These are phyloP conservation scores for Sarcophaga peregrina DNA, from an alignment of 1,140 invertebrate genomes.

Conservation along the genomic window DNA sequence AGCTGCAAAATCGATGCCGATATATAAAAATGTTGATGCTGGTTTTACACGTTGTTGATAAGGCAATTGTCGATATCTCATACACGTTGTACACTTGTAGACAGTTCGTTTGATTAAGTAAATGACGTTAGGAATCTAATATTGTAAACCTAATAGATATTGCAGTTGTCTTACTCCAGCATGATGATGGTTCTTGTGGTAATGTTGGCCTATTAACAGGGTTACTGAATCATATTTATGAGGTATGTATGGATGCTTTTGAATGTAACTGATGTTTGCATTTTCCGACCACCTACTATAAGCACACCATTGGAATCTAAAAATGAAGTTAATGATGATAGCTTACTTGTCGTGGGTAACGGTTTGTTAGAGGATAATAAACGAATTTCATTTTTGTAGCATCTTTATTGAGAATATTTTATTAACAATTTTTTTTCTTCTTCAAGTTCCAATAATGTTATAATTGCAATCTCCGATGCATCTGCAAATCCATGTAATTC, in stretches of 20 bases:
- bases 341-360: neutral
- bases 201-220: slow-evolving; percentile 23
- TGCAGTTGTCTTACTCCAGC: slow-evolving; percentile 39
- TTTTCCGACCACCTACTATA: slow-evolving; percentile 40
- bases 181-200: slow-evolving; percentile 28
- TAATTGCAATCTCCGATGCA: neutral
- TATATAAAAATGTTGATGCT: slow-evolving; percentile 18
- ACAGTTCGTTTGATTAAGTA: slow-evolving; percentile 26
- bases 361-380: neutral
- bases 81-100: slow-evolving; percentile 38
- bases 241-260: slow-evolving; percentile 37
- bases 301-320: slow-evolving; percentile 31
- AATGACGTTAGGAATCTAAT: slow-evolving; percentile 33
- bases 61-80: neutral
- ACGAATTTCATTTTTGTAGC: slow-evolving; percentile 23
- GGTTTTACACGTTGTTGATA: slow-evolving; percentile 27
- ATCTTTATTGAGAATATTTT: slow-evolving; percentile 18
- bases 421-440: neutral
- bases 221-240: slow-evolving; percentile 19
- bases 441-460: neutral
- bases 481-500: neutral
- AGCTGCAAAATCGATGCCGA: slow-evolving; percentile 27
- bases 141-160: slow-evolving; percentile 32
- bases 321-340: slow-evolving; percentile 8
- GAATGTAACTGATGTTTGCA: slow-evolving; percentile 35